Evolutionary conservation across 2,888 invertebrate species (phyloP).

Genomic region (Parnassius smintheus): DNA sequence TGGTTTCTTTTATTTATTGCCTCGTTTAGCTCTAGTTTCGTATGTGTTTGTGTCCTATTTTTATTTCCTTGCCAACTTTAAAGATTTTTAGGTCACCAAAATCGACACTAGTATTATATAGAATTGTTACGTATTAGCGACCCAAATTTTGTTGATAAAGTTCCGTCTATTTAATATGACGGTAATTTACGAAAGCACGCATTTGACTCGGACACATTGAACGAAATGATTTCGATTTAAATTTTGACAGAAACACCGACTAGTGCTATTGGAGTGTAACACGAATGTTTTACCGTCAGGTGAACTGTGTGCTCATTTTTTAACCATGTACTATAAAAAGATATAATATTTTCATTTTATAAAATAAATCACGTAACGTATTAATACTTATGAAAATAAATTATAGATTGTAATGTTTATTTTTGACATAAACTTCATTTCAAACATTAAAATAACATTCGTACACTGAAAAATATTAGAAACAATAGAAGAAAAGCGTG

Average conservation of each 20-base stretch:
- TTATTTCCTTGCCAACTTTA: conserved; percentile 11
- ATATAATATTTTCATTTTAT: too few relatives aligned
- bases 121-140: not conserved
- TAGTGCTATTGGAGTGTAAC: conserved; percentile 28
- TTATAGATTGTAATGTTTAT: too few relatives aligned
- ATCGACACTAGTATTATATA: not conserved
- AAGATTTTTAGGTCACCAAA: conserved; percentile 8
- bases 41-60: conserved; percentile 15
- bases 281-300: not conserved
- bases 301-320: too few relatives aligned
- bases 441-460: not conserved
- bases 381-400: too few relatives aligned
- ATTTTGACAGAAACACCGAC: conserved; percentile 29
- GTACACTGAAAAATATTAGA: conserved; percentile 29
- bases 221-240: conserved; percentile 38
- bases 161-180: conserved; percentile 8
- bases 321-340: too few relatives aligned
- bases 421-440: too few relatives aligned
- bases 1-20: conserved; percentile 15
- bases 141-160: conserved; percentile 16
- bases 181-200: conserved; percentile 36
- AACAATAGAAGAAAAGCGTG: conserved; percentile 36
- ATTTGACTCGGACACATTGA: conserved; percentile 39
- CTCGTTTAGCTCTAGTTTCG: conserved; percentile 13
- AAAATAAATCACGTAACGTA: too few relatives aligned